Conservation (phyloP, 1,140 invertebrate genomes). For the Ladona fulva region DNA sequence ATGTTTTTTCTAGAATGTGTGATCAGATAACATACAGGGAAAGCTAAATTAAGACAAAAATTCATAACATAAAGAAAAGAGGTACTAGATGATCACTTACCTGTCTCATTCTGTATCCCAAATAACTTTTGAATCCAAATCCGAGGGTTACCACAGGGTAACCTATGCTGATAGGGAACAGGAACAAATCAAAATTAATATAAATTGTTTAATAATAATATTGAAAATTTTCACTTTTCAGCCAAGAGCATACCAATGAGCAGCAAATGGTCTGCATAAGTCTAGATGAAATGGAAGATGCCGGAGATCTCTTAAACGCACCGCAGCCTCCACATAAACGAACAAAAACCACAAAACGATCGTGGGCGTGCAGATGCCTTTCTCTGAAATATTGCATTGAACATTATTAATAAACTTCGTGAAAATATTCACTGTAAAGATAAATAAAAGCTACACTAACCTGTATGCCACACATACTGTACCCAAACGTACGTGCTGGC, state of each 20-base stretch:
- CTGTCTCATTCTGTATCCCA: slow-evolving; percentile 81
- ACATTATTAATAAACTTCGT: slow-evolving; percentile 1
- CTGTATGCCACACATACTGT: slow-evolving; percentile 97
- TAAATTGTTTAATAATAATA: background rate
- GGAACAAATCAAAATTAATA: background rate
- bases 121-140: slow-evolving; percentile 92
- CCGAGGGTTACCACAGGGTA: slow-evolving; percentile 96
- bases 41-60: no score
- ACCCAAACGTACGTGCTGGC: slow-evolving; percentile 99
- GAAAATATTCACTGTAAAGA: background rate
- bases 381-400: slow-evolving; percentile 50
- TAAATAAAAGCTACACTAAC: slow-evolving; percentile 44
- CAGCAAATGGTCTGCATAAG: slow-evolving; percentile 94
- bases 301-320: slow-evolving; percentile 77
- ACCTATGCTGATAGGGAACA: slow-evolving; percentile 64
- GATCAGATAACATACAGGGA: no score
- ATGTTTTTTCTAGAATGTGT: no score
- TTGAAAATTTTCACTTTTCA: no score
- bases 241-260: slow-evolving; percentile 72
- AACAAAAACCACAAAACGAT: slow-evolving; percentile 90
- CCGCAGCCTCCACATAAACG: slow-evolving; percentile 88
- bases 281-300: slow-evolving; percentile 84
- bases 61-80: no score
- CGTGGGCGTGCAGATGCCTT: slow-evolving; percentile 89
- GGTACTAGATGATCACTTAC: no score